Conservation (phyloP, 2,113 vertebrate genomes). For the Ahaetulla prasina region DNA sequence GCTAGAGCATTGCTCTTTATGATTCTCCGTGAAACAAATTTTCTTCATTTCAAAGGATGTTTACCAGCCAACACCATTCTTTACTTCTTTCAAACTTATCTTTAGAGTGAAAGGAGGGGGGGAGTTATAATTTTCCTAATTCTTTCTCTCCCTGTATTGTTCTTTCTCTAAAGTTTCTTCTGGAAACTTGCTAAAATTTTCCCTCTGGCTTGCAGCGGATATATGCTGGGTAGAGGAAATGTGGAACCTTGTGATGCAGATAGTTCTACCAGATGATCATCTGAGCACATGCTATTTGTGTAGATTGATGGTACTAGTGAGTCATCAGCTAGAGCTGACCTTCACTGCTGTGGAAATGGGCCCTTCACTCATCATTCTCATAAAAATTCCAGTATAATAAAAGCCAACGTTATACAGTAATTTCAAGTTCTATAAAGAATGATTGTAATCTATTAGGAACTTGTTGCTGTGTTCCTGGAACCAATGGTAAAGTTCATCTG, state of each 20-base stretch:
- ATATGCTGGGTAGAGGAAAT: slow-evolving; percentile 82
- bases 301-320: slow-evolving; percentile 71
- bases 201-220: slow-evolving; percentile 79
- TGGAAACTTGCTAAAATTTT: slow-evolving; percentile 83
- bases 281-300: slow-evolving; percentile 76
- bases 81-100: slow-evolving; percentile 43
- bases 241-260: slow-evolving; percentile 81
- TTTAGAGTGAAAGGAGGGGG: slow-evolving; percentile 47
- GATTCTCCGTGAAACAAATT: background rate
- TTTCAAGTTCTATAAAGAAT: background rate
- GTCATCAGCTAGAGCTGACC: slow-evolving; percentile 69
- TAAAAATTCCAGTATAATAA: slow-evolving; percentile 14
- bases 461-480: slow-evolving; percentile 18
- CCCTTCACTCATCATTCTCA: slow-evolving; percentile 54
- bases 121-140: slow-evolving; percentile 64
- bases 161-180: slow-evolving; percentile 75
- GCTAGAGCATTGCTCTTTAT: rapidly evolving
- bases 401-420: background rate
- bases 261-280: slow-evolving; percentile 83
- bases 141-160: slow-evolving; percentile 63
- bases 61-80: slow-evolving; percentile 21
- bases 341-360: slow-evolving; percentile 65
- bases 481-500: background rate
- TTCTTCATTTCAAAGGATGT: slow-evolving; percentile 34
- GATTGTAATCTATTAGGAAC: slow-evolving; percentile 27